Evolutionary conservation across 2,797 vertebrate genomes (phyloP), one percentile per base, ranked within the genome.

Genomic region (Anguilla megastoma): DNA sequence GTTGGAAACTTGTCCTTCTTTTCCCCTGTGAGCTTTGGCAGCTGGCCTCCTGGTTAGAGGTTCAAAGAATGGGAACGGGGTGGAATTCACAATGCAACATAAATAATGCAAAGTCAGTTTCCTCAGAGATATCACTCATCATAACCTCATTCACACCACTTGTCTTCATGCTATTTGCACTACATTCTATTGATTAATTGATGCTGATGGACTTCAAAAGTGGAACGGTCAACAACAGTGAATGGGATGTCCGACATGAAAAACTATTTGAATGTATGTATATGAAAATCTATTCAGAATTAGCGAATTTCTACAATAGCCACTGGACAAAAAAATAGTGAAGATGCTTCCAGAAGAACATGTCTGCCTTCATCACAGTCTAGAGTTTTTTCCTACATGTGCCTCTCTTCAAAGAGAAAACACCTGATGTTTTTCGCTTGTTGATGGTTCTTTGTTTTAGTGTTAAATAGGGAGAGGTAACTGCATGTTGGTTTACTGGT

Each of bases 61-160:
- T 50, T 71, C 85, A 86, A 86, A 86, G 63, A 86, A 52, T 52
- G 63, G 63, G 66, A 71, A 45, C 74, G 16, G 74, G 33, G 36
- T n/a, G 18, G 41, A 74, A 74, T 50, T 86, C 63, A 86, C 48
- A 86, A 71, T 30, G 63, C 7, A 86, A 50, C 36, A 74, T 86
- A 54, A 74, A 86, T 85, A 85, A 85, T 63, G 56, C 30, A 85
- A 10, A 1, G 84, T 4, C 54, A 66, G 84, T 54, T 16, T 45
- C 63, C 50, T 74, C 21, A 69, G 85, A 86, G 58, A 86, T 86
- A 52, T 33, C 58, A 21, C 27, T 36, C 52, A 7, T 50, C 79
- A 50, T 48, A 82, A n/a, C 79, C 79, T 50, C 21, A 50, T 50
- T 82, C 79, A 48, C 45, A 50, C 41, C 79, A 82, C 79, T 50